Evolutionary conservation across 2,888 invertebrate species (phyloP).

Genomic region (Andrena chrysosceles): DNA sequence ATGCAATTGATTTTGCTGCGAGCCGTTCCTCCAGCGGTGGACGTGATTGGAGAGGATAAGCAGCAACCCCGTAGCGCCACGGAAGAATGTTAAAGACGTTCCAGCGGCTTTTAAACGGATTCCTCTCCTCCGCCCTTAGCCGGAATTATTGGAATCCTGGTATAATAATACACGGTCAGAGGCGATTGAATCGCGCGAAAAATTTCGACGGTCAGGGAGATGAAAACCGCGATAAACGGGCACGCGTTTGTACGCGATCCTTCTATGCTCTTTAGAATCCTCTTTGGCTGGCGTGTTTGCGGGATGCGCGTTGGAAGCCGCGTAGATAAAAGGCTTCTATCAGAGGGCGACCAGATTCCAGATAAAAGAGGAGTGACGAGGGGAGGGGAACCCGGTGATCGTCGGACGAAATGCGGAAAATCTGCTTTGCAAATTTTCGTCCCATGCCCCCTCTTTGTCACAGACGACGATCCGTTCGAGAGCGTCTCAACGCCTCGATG

Average conservation of each 20-base stretch:
- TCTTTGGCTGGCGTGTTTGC: constrained; percentile 11
- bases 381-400: constrained; percentile 31
- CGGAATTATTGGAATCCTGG: background rate
- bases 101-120: constrained; percentile 1
- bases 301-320: constrained; percentile 30
- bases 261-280: background rate
- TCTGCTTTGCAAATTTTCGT: constrained; percentile 72
- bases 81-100: background rate
- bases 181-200: background rate
- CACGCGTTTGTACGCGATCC: constrained; percentile 1
- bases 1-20: constrained; percentile 41
- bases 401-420: constrained; percentile 59
- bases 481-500: constrained; percentile 60
- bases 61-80: background rate
- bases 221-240: constrained; percentile 47
- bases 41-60: constrained; percentile 35
- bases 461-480: constrained; percentile 29
- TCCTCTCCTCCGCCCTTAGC: background rate
- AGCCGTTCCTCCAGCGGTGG: background rate
- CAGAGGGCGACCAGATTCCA: constrained; percentile 30
- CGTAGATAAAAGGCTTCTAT: constrained; percentile 45
- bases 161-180: background rate
- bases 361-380: constrained; percentile 3
- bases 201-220: constrained; percentile 15
- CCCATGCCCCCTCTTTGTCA: background rate